Base-by-base conservation (phyloP, 2,888 invertebrate species). In the Heliconius ethilla region DNA sequence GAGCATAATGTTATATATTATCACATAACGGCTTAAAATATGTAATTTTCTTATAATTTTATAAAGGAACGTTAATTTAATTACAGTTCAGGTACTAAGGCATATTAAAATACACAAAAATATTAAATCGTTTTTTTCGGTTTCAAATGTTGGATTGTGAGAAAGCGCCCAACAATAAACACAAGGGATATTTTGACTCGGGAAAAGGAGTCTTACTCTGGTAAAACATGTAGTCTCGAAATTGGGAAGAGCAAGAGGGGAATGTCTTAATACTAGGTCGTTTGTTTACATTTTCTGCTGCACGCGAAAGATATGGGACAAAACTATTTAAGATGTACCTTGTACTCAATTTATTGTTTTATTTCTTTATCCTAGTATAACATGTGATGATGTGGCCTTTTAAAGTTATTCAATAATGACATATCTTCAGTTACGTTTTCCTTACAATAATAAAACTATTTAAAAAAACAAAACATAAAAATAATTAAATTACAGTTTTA, bases 1-100 rank as follows among this genome's bases (percentile, higher is more conserved):
- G 75, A 79, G 65, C 70, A 65, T 77, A 75, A 72, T 75, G 67
- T 73, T 69, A 25, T 55, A 59, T 67, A 66, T 67, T 37, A 27
- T 63, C 25, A 63, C 25, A 25, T 69, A 40, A 69, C 40, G 18
- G n/a, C 40, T 69, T 69, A 69, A 45, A 45, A 40, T 37, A 13
- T 67, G 40, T 15, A 67, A 40, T 13, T 25, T 33, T 66, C 7
- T 3, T 18, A 66, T 62, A 25, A 62, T 62, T 62, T 62, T 62
- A 62, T 62, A 25, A 15, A 25, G 13, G 25, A 25, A 13, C n/a
- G 11, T 27, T 27, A 27, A 25, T 62, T 62, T 11, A n/a, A 62
- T 62, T 11, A 62, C n/a, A 62, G n/a, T 25, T 2, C n/a, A 62
- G 11, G 3, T n/a, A 62, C 25, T 25, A n/a, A 37, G 10, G 37